Percentiles rank a stretch among this genome's conserved stretches.
Conservation (phyloP, 1,140 invertebrate species). For the Andricus grossulariae region DNA sequence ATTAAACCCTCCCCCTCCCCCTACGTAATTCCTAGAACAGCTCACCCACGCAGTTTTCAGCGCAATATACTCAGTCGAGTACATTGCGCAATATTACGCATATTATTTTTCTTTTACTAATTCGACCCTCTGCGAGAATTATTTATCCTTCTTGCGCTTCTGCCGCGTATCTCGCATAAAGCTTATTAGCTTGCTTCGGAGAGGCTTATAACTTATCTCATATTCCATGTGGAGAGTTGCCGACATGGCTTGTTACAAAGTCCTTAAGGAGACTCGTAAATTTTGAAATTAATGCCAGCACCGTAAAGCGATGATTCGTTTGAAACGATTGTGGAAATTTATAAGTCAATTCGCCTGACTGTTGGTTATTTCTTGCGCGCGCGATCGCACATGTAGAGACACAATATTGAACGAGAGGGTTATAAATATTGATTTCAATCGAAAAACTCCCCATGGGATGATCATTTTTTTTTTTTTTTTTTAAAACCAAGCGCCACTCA, state of each 20-base stretch:
- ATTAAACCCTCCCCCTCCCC: no score
- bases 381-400: neutral
- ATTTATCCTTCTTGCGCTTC: neutral
- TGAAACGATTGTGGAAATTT: slow-evolving; percentile 21
- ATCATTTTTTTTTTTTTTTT: neutral
- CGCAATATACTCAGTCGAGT: no score
- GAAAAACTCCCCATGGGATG: neutral
- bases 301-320: slow-evolving; percentile 8
- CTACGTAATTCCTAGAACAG: no score
- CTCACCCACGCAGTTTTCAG: no score
- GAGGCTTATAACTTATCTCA: slow-evolving; percentile 1
- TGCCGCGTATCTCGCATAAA: neutral
- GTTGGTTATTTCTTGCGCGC: neutral
- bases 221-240: no score
- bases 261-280: slow-evolving; percentile 29
- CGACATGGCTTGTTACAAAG: slow-evolving; percentile 17
- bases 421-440: slow-evolving; percentile 26
- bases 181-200: neutral
- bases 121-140: neutral
- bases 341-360: slow-evolving; percentile 18
- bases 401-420: slow-evolving; percentile 12
- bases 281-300: slow-evolving; percentile 24
- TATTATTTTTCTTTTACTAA: neutral
- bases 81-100: neutral
- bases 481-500: slow-evolving; percentile 13